Base-by-base conservation (phyloP, 1,140 invertebrate genomes). In the Pachyrhynchus sulphureomaculatus region DNA sequence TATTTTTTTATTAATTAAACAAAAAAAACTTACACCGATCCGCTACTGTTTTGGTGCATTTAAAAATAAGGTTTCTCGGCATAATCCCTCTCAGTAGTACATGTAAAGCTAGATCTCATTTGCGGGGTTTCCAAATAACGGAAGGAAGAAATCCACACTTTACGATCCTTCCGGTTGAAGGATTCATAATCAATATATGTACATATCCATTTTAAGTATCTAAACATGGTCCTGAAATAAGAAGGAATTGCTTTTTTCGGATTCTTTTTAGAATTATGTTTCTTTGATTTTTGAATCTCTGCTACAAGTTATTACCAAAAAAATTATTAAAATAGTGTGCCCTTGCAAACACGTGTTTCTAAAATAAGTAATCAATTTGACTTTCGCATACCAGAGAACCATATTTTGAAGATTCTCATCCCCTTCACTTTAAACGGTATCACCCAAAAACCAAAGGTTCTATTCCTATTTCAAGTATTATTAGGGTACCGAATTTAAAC, bases 51-150 rank as follows among this genome's bases (percentile, higher is more conserved):
- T 21, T 15, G 9, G 18, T 17, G 10, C 8, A n/a, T 24, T n/a
- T n/a, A 15, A n/a, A 15, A 33, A 39, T 62, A 59, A 36, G 67
- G 64, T 36, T 71, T 69, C 67, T 23, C 34, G 44, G 59, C n/a
- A n/a, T 68, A 70, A 68, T 69, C 69, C 41, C 48, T 3, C 20
- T 4, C 56, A 64, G 62, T 70, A 67, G 54, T 58, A 63, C 42
- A 64, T 57, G 62, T 68, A 69, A 69, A 67, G 61, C 57, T 65
- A 63, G 61, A 63, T 56, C 44, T 48, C 53, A 65, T 63, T 71
- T 68, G 29, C 66, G 52, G 45, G 68, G 66, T 29, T 56, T 70
- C 68, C 33, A 36, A n/a, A 57, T 17, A 64, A 65, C 68, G 60
- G 62, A 67, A 66, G 53, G 51, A 57, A 60, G 34, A 56, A 49